phyloP scores from a whole-genome alignment of 2,888 invertebrate species.

The Charanyca ferruginea region DNA sequence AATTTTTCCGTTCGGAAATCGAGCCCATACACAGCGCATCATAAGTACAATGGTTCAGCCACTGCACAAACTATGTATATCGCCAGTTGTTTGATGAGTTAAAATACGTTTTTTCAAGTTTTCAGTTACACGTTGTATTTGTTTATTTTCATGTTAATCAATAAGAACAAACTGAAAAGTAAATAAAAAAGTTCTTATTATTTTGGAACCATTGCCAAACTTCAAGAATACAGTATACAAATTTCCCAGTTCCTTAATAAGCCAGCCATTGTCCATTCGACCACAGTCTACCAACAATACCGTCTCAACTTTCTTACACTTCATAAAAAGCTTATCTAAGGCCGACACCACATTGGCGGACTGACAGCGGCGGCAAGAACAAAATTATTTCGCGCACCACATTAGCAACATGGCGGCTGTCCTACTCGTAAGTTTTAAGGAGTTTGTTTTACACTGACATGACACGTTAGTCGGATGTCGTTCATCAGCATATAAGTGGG shows the following conservation, averaged over 20 bases:
- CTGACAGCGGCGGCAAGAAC: constrained; percentile 13
- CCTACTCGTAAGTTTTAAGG: constrained; percentile 41
- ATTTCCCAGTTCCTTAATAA: constrained; percentile 28
- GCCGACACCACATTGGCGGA: constrained; percentile 9
- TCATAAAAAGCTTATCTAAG: constrained; percentile 51
- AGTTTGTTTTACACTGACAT: constrained; percentile 54
- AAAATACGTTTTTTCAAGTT: no score
- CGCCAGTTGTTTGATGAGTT: no score
- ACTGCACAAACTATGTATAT: no score
- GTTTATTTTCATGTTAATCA: no score
- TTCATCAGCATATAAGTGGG: constrained; percentile 54
- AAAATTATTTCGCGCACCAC: constrained; percentile 42
- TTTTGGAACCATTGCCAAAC: background rate
- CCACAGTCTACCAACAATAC: constrained; percentile 24
- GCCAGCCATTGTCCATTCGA: constrained; percentile 7
- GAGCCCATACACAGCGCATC: no score
- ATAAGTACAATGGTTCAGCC: no score
- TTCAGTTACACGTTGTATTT: no score
- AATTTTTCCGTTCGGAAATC: no score
- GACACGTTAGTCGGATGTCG: constrained; percentile 47
- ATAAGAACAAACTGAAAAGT: background rate
- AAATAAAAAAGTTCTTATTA: background rate
- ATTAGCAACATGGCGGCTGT: constrained; percentile 33
- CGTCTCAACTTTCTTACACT: constrained; percentile 31
- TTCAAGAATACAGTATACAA: background rate